Base-by-base conservation (phyloP, 2,113 vertebrate species). In the Rhinoderma darwinii region DNA sequence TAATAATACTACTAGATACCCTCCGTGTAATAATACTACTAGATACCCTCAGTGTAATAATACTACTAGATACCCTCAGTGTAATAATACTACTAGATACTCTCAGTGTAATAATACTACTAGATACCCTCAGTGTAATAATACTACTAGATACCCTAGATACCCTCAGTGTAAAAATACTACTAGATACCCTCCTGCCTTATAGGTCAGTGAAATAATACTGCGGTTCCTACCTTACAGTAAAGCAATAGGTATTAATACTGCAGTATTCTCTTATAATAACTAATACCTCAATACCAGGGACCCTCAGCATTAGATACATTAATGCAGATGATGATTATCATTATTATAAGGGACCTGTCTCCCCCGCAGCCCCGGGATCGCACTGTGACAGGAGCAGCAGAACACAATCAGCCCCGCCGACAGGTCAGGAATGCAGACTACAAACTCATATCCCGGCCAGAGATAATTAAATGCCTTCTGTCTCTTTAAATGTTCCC, bases 401-500 rank as follows among this genome's bases (percentile, higher is more conserved):
- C 20, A 59, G 20, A 20, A 59, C 56, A 22, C 56, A 59, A 25
- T 6, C 56, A 25, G 37, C 37, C 7, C 72, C 15, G 63, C 63
- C 63, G 63, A 30, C 63, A 68, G 63, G 74, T 30, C 25, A 56
- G 25, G 15, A 56, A 59, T 59, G 75, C 75, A 81, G 63, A 83
- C 43, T 50, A 41, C 17, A 9, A 22, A 12, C 25, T 56, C 51
- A 84, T 75, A 44, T 47, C 56, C 73, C 27, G 54, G 39, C 27
- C 61, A 9, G 32, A 70, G n/a, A 80, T 81, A 72, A 87, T 87
- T 81, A 87, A 87, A 82, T 81, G 77, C 37, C 47, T 51, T 87
- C 85, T 87, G 77, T 18, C 63, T 82, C 85, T 87, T 87, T 87
- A 87, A 87, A 82, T 87, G 85, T 82, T 87, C 85, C 85, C 85